These are phyloP conservation scores for Pygoscelis adeliae DNA, from an alignment of 2,113 vertebrate species.

Conservation along the genomic window DNA sequence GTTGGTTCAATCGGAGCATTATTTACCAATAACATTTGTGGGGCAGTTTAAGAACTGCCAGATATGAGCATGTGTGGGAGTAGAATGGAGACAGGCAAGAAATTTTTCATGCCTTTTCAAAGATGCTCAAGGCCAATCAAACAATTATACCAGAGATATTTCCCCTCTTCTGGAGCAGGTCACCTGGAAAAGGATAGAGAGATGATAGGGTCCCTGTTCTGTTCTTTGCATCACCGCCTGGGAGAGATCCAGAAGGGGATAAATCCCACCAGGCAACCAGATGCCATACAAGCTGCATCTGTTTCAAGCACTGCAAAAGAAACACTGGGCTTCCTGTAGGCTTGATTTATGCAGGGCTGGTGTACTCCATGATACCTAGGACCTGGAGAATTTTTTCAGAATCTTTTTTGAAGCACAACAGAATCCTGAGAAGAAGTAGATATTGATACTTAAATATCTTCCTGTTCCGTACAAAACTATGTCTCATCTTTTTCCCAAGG, in stretches of 20 bases:
- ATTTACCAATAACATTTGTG: background rate
- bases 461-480: background rate
- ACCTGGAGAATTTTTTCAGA: background rate
- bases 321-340: background rate
- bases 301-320: background rate
- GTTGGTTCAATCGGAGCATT: background rate
- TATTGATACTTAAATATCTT: background rate
- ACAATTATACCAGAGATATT: background rate
- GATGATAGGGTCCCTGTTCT: background rate
- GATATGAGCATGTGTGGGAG: rapidly evolving
- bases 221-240: background rate
- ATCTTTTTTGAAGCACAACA: background rate
- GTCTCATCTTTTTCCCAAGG: background rate
- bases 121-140: background rate
- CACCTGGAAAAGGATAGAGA: background rate
- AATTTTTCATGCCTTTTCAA: background rate
- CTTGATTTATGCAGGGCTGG: background rate
- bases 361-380: background rate
- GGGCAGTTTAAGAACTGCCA: background rate
- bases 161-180: background rate
- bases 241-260: background rate
- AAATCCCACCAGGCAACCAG: background rate
- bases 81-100: background rate
- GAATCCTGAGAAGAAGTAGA: background rate
- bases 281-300: background rate